Percentiles rank a stretch among this genome's conserved stretches.
These are phyloP conservation scores for Sebastes steindachneri DNA, from an alignment of 2,797 vertebrate genomes.

Conservation along the genomic window DNA sequence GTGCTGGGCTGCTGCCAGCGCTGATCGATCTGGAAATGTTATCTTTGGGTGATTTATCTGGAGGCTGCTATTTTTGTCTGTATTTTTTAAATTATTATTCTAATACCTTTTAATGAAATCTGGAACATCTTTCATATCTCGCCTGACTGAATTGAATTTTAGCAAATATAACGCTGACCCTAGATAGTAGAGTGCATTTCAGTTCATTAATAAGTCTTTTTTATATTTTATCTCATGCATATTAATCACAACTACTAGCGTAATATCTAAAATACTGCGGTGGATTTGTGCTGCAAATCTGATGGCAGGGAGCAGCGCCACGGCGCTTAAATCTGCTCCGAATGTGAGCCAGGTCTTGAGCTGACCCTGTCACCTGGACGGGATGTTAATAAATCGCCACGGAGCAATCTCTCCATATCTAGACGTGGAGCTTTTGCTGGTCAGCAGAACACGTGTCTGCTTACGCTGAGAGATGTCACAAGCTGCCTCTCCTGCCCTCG, in stretches of 20 bases:
- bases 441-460: constrained; percentile 73
- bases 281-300: constrained; percentile 26
- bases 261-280: constrained; percentile 43
- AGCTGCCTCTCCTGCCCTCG: constrained; percentile 28
- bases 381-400: constrained; percentile 63
- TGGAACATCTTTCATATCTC: constrained; percentile 54
- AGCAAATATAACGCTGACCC: constrained; percentile 52
- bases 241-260: constrained; percentile 57
- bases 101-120: constrained; percentile 67
- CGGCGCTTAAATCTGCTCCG: constrained; percentile 20
- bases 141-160: constrained; percentile 48
- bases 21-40: constrained; percentile 71
- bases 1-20: constrained; percentile 60
- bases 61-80: constrained; percentile 65
- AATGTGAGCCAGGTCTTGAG: constrained; percentile 33
- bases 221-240: constrained; percentile 52
- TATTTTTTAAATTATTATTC: constrained; percentile 54
- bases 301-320: constrained; percentile 14
- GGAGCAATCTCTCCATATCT: constrained; percentile 57
- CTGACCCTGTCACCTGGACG: constrained; percentile 46
- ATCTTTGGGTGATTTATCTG: constrained; percentile 65
- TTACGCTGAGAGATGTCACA: constrained; percentile 58
- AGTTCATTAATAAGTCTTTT: constrained; percentile 58
- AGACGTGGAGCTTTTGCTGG: constrained; percentile 53
- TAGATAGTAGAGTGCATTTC: constrained; percentile 52